These are phyloP conservation scores for Rhagoletis zephyria DNA, from an alignment of 1,140 invertebrate species.

Conservation along the genomic window DNA sequence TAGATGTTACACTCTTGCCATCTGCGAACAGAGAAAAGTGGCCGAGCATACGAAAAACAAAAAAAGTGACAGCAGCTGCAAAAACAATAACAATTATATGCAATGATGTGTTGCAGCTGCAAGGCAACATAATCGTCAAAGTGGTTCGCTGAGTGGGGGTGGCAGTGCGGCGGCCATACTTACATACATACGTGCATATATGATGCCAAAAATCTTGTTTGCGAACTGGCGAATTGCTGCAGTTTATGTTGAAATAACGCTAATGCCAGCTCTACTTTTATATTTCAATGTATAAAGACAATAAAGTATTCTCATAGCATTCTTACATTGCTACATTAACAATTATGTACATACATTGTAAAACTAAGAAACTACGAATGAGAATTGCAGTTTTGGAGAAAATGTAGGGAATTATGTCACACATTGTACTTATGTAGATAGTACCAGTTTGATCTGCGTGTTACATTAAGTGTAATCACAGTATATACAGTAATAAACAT, in stretches of 20 bases:
- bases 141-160: not conserved
- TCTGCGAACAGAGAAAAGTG: not conserved
- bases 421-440: too few species aligned
- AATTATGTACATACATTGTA: too few species aligned
- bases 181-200: not conserved
- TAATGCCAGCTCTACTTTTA: not conserved
- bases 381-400: too few species aligned
- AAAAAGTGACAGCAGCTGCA: not conserved
- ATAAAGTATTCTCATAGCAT: not conserved
- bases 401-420: too few species aligned
- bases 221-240: not conserved
- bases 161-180: not conserved
- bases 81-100: slow-evolving; percentile 17
- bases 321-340: too few species aligned
- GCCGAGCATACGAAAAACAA: too few species aligned
- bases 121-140: too few species aligned
- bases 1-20: not conserved
- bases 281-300: not conserved
- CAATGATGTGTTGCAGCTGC: not conserved
- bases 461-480: too few species aligned
- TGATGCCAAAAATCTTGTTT: not conserved
- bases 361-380: too few species aligned
- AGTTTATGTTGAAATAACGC: not conserved
- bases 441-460: too few species aligned
- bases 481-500: too few species aligned